A percentile compares a stretch with the other conserved stretches of the same genome.
These are phyloP conservation scores for Batillaria attramentaria DNA, from an alignment of 1,140 invertebrate genomes.

Conservation along the genomic window DNA sequence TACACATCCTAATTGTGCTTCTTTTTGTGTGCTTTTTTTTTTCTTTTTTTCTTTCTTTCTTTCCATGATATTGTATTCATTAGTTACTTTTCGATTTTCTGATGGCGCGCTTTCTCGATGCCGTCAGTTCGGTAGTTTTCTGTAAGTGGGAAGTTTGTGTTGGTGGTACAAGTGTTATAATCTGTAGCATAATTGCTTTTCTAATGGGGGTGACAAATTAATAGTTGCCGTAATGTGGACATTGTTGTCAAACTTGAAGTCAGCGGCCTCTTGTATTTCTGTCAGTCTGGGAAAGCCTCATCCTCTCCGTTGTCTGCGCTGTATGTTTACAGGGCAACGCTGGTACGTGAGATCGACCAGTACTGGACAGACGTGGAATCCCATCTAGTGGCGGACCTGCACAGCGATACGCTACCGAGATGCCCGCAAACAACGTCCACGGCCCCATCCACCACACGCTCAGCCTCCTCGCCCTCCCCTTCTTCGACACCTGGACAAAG, in stretches of 20 bases:
- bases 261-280: not conserved
- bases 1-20: too few species aligned
- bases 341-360: conserved; percentile 29
- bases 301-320: not conserved
- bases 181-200: not conserved
- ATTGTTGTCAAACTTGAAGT: not conserved
- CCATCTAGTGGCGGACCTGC: conserved; percentile 32
- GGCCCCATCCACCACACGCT: conserved; percentile 4
- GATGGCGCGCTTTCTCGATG: not conserved
- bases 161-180: not conserved
- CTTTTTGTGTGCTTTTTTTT: too few species aligned
- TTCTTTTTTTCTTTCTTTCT: too few species aligned
- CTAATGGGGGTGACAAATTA: not conserved
- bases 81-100: not conserved
- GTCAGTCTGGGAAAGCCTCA: not conserved
- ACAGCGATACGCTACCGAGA: too few species aligned
- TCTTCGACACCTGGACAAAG: not conserved
- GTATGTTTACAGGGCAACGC: conserved; percentile 28
- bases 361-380: conserved; percentile 40
- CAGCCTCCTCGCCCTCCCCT: not conserved
- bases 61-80: too few species aligned
- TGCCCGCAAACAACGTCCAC: too few species aligned
- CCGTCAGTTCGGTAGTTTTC: not conserved
- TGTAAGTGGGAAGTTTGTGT: not conserved
- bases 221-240: not conserved